phyloP scores from a whole-genome alignment of 2,797 vertebrate species.

The Tokudaia muenninki region DNA sequence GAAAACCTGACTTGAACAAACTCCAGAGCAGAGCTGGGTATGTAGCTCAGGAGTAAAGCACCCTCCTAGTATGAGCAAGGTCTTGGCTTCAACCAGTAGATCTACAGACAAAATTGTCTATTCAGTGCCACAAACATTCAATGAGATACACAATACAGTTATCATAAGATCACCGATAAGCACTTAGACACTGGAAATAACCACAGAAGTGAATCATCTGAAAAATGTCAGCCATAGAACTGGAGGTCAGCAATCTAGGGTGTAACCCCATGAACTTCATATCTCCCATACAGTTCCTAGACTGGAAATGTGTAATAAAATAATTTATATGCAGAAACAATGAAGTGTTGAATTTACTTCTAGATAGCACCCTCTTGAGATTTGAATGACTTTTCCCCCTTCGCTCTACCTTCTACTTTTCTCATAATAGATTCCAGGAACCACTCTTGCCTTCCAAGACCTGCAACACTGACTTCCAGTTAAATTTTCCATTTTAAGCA shows the following conservation, averaged over 20 bases:
- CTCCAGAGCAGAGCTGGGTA: background rate
- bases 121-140: background rate
- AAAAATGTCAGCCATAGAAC: background rate
- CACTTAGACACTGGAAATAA: background rate
- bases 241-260: background rate
- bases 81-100: background rate
- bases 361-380: background rate
- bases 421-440: background rate
- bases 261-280: background rate
- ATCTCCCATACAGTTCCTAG: background rate
- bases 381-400: background rate
- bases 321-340: background rate
- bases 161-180: background rate
- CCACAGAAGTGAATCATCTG: background rate
- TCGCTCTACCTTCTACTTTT: background rate
- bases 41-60: background rate
- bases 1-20: conserved; percentile 25
- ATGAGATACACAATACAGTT: background rate
- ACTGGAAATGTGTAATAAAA: background rate
- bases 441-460: background rate
- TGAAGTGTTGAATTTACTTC: background rate
- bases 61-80: background rate
- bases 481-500: background rate
- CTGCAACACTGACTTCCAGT: background rate
- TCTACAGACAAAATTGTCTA: background rate